phyloP scores from a whole-genome alignment of 2,113 vertebrate species.

The Chamaea fasciata region DNA sequence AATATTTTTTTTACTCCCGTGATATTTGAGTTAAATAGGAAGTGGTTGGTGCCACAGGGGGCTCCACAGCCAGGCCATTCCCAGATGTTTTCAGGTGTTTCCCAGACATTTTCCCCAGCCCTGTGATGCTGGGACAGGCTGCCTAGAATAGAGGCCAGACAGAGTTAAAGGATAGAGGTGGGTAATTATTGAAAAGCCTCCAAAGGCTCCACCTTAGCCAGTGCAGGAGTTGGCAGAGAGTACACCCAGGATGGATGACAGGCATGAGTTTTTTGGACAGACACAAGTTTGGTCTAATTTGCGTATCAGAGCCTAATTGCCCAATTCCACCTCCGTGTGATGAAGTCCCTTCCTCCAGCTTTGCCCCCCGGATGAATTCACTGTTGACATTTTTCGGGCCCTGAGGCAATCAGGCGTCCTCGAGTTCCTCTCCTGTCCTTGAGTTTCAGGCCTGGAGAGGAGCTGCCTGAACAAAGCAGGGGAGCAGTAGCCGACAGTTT shows the following conservation, averaged over 20 bases:
- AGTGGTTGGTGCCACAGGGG: not conserved
- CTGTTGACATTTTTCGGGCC: fast-evolving
- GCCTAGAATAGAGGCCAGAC: not conserved
- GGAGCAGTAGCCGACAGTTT: not conserved
- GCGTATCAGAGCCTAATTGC: not conserved
- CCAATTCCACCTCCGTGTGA: not conserved
- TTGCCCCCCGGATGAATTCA: not conserved
- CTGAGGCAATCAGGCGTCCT: not conserved
- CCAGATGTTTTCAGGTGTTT: not conserved
- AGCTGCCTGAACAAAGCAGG: not conserved
- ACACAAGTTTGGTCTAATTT: fast-evolving
- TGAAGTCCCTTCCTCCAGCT: not conserved
- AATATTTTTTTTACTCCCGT: not conserved
- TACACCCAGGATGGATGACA: not conserved
- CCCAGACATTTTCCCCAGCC: not conserved
- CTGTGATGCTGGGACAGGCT: not conserved
- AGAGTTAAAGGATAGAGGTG: too few relatives aligned
- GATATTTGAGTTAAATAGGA: fast-evolving
- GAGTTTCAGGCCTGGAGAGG: not conserved
- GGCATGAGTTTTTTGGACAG: fast-evolving
- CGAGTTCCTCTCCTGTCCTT: not conserved
- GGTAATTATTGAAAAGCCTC: not conserved
- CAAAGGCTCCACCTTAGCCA: not conserved
- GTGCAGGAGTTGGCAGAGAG: not conserved
- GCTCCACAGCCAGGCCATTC: not conserved